Percentiles rank a stretch among this genome's conserved stretches.
phyloP scores from a whole-genome alignment of 1,140 invertebrate genomes.

The Orussus abietinus region DNA sequence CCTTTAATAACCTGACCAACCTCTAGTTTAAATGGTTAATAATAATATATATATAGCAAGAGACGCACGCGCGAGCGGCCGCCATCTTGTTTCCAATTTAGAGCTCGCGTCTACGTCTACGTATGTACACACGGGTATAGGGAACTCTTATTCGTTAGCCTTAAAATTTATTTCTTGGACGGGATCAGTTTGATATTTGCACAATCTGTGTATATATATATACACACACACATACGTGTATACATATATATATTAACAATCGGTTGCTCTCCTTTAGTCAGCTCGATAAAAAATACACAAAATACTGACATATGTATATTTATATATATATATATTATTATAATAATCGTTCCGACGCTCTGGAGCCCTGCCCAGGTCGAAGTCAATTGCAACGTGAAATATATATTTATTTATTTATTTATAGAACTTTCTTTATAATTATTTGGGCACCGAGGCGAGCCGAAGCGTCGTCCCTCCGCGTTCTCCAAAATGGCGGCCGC shows the following conservation, averaged over 20 bases:
- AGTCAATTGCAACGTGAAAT: constrained; percentile 42
- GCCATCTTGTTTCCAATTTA: too few species aligned
- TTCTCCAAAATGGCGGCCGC: too few species aligned
- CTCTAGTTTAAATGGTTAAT: too few species aligned
- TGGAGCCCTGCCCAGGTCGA: constrained; percentile 44
- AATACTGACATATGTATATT: too few species aligned
- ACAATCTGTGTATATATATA: too few species aligned
- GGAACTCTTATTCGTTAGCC: constrained; percentile 31
- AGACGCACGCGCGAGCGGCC: too few species aligned
- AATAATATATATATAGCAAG: too few species aligned
- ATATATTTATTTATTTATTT: constrained; percentile 18
- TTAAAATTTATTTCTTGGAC: constrained; percentile 51
- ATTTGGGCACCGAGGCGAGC: too few species aligned
- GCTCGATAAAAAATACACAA: constrained; percentile 46
- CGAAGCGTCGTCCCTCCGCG: too few species aligned
- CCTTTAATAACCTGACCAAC: too few species aligned
- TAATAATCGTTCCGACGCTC: constrained; percentile 40
- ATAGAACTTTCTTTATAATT: constrained; percentile 36
- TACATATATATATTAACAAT: constrained; percentile 55
- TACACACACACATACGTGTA: too few species aligned
- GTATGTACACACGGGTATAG: constrained; percentile 15
- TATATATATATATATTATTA: constrained; percentile 46
- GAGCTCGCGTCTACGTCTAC: too few species aligned
- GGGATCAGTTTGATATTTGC: constrained; percentile 52
- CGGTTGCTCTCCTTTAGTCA: constrained; percentile 36